Evolutionary conservation across 2,797 vertebrate species (phyloP), one percentile per base, ranked within the genome.

Genomic region (Chaenodraco wilsoni): DNA sequence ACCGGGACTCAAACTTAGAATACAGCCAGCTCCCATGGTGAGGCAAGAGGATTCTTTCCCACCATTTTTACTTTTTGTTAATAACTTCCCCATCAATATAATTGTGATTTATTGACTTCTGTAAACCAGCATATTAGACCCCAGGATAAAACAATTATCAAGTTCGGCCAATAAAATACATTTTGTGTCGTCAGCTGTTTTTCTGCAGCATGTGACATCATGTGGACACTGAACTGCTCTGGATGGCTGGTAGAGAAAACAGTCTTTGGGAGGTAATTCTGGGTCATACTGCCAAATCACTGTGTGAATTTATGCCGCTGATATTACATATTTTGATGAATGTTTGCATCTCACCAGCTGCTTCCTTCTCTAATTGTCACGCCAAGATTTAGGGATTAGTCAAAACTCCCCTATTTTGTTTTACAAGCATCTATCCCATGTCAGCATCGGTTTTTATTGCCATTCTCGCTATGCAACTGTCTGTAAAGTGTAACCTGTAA

Each of bases 321-420:
- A 85, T 64, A 83, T 86, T 52, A 80, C 82, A 85, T 84, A 82
- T 84, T 90, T 83, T 71, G 69, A 37, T 76, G 72, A 81, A 84
- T 73, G 64, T 71, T 40, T 75, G 72, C 55, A 74, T 85, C 70
- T 69, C 66, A 80, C 73, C 89, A 90, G 81, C 86, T 90, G 87
- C 70, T 89, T 88, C 87, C 83, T 71, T 67, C 64, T 69, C 57
- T 60, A 44, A 60, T 65, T 77, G 71, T 58, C 31, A 62, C 56
- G 83, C 83, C 83, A 78, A 78, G 61, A 66, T 51, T 74, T 55
- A 52, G 31, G 74, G 80, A 63, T 81, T 44, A 66, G 43, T 12
- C 45, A 0, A 70, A 77, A 75, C 70, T 49, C 27, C n/a, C 21
- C 60, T 23, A 44, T 74, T 66, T 21, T 58, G 64, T 80, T 57